Base-by-base conservation (phyloP, 2,113 vertebrate genomes). In the Lonchura striata region DNA sequence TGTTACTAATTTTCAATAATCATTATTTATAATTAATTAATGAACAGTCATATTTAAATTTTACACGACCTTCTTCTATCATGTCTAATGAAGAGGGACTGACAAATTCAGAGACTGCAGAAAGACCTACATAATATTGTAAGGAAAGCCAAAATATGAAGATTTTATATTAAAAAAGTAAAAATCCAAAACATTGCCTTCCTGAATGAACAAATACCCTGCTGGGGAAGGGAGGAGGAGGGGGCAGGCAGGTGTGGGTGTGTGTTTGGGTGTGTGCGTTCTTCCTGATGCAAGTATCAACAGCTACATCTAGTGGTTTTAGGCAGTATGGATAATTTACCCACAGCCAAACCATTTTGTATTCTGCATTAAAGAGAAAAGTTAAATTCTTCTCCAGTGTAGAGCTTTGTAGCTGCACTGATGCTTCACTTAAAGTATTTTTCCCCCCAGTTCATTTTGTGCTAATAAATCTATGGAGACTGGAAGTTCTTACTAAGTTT, bases 281-380 rank as follows among this genome's bases (percentile, higher is more conserved):
- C 9, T 59, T 87, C 72, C 44, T 71, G 22, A 66, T 92, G 25
- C 74, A 94, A 97, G 96, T 75, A 88, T 30, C 97, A 97, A 98
- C 86, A 98, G 78, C 97, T 52, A 97, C 98, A 98, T 96, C 98
- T 98, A 97, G 96, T 96, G 98, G 59, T 35, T 18, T 74, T n/a
- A 56, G 11, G 33, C 33, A 46, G 35, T 8, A 61, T 7, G 35
- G 46, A 63, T 44, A 63, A 27, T 41, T 85, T 83, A 25, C 59
- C n/a, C 42, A 6, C 33, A 42, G 14, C 4, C 12, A 39, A 35
- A 10, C 3, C 3, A 20, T 44, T 70, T 37, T 61, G 19, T 54
- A 41, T 31, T 79, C 30, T 69, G 13, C 7, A 9, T 57, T 92
- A 54, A 83, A 22, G 13, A 21, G 28, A 66, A 80, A 86, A 19